Evolutionary conservation across 2,113 vertebrate genomes (phyloP).

Genomic region (Pluvialis apricaria): DNA sequence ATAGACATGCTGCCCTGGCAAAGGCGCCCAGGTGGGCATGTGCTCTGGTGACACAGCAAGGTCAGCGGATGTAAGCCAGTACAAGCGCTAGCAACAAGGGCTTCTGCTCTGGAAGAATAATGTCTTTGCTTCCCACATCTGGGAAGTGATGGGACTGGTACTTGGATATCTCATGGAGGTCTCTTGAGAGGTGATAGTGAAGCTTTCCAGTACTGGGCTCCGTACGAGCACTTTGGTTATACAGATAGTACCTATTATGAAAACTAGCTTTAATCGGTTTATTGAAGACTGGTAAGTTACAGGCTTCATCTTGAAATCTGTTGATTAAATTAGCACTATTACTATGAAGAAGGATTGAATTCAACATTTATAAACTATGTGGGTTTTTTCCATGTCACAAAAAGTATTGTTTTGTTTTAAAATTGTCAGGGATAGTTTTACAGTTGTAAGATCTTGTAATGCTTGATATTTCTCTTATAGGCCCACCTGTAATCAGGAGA

Average conservation of each 20-base stretch:
- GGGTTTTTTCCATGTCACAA: not conserved
- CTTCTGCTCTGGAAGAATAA: not conserved
- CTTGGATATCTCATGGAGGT: not conserved
- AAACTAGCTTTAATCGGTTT: not conserved
- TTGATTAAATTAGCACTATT: not conserved
- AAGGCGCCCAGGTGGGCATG: not conserved
- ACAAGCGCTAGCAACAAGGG: not conserved
- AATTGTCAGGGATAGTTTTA: not conserved
- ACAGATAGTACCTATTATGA: not conserved
- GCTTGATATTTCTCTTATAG: not conserved
- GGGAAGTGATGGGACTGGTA: not conserved
- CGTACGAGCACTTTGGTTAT: rapidly evolving
- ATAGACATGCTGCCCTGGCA: not conserved
- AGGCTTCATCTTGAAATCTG: not conserved
- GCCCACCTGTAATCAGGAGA: not conserved
- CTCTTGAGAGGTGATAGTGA: not conserved
- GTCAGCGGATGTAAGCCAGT: not conserved
- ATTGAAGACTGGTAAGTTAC: not conserved
- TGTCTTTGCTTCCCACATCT: not conserved
- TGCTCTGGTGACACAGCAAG: not conserved
- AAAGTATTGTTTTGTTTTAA: not conserved
- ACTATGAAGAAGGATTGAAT: not conserved
- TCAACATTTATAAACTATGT: not conserved
- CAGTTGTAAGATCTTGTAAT: not conserved
- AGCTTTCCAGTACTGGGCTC: not conserved